Percentiles rank a stretch among this genome's conserved stretches.
Evolutionary conservation across 2,888 invertebrate genomes (phyloP).

Genomic region (Lasius platythorax): DNA sequence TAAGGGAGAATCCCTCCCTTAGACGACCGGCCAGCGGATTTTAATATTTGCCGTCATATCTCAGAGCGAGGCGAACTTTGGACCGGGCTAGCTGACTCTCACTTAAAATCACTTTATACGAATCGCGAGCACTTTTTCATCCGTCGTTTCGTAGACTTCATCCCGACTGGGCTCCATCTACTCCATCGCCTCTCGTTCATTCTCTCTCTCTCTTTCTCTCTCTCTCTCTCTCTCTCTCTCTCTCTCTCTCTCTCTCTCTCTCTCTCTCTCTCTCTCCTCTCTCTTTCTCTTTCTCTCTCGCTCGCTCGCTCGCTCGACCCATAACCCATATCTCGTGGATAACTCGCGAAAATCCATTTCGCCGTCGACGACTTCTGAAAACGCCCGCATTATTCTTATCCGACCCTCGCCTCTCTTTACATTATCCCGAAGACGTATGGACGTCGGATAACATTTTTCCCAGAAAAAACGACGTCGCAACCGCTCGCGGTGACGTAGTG

Average conservation of each 20-base stretch:
- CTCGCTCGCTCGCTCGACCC: slow-evolving; percentile 35
- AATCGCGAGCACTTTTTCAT: slow-evolving; percentile 79
- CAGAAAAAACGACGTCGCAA: slow-evolving; percentile 53
- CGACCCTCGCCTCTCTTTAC: slow-evolving; percentile 66
- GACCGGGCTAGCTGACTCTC: slow-evolving; percentile 75
- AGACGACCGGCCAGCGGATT: slow-evolving; percentile 77
- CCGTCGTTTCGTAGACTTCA: slow-evolving; percentile 64
- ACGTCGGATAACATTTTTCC: slow-evolving; percentile 69
- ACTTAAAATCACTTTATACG: slow-evolving; percentile 82
- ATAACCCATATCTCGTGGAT: slow-evolving; percentile 75
- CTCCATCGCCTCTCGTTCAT: slow-evolving; percentile 40
- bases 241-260: too few relatives aligned
- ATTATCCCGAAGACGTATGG: slow-evolving; percentile 73
- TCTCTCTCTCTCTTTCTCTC: neutral
- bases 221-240: too few relatives aligned
- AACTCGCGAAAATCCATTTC: slow-evolving; percentile 75
- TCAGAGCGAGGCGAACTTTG: slow-evolving; percentile 79
- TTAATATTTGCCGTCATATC: slow-evolving; percentile 83
- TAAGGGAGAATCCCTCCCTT: slow-evolving; percentile 25
- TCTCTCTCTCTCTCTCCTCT: too few relatives aligned
- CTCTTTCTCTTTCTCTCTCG: too few relatives aligned
- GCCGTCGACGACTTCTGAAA: slow-evolving; percentile 71
- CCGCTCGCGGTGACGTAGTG: slow-evolving; percentile 27
- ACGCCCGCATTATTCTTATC: slow-evolving; percentile 77
- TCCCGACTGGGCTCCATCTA: neutral